Base-by-base conservation (phyloP, 2,888 invertebrate genomes). In the Endotricha flammealis region DNA sequence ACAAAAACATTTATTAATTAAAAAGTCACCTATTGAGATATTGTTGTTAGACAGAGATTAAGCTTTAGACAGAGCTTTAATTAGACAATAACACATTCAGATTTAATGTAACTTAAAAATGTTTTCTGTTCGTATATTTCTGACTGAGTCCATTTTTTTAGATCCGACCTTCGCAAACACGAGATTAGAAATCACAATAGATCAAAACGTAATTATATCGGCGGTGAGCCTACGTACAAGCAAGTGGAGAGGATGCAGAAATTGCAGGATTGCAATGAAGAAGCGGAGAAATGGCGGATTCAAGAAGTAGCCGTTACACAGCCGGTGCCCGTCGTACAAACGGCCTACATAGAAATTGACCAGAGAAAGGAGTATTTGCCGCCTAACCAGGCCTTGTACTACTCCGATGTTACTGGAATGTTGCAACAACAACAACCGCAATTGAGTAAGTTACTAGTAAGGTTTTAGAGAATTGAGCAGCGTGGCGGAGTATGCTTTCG, bases 81-180 rank as follows among this genome's bases (percentile, higher is more conserved):
- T n/a, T n/a, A n/a, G n/a, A n/a, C n/a, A n/a, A n/a, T n/a, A n/a
- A n/a, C n/a, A n/a, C n/a, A n/a, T n/a, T n/a, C n/a, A n/a, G n/a
- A n/a, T n/a, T n/a, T n/a, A n/a, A n/a, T n/a, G n/a, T n/a, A n/a
- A n/a, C n/a, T n/a, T n/a, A n/a, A n/a, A n/a, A n/a, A n/a, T n/a
- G n/a, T n/a, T n/a, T n/a, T n/a, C n/a, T n/a, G n/a, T n/a, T n/a
- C n/a, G n/a, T n/a, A n/a, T n/a, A n/a, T n/a, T n/a, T n/a, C n/a
- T n/a, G n/a, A n/a, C n/a, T n/a, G n/a, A n/a, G n/a, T n/a, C n/a
- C n/a, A n/a, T 25, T 27, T 33, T 24, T n/a, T n/a, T 16, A 86
- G 85, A 53, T 82, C 85, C 0, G 85, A 86, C 23, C 67, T 85
- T 1, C 74, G 86, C n/a, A 86, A 86, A 41, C 86, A 86, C 54